Evolutionary conservation across 2,797 vertebrate species (phyloP), one percentile per base, ranked within the genome.

Genomic region (Ctenosaura bakeri): DNA sequence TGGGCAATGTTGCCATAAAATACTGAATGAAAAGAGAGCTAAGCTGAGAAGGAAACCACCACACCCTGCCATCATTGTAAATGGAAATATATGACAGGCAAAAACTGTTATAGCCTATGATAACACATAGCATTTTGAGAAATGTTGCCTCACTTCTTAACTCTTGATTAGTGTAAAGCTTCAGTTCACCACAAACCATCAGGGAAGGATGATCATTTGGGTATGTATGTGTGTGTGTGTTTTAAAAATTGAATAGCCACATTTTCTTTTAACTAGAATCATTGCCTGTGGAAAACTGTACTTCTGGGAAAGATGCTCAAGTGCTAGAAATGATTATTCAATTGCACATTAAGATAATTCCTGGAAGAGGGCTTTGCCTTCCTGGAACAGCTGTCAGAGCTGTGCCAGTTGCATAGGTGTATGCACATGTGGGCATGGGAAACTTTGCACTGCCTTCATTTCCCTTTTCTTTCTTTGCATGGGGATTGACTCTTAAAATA

Each of bases 331-430:
- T 94, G 94, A 95, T 94, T 93, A 97, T 95, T 97, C 95, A 96
- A 96, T 96, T 96, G 95, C 91, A 92, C 95, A 96, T 97, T 97
- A 96, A 92, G 94, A 90, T 95, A 95, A 96, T 96, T 97, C 94
- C 95, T 96, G 94, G 94, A 97, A 96, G 92, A 85, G 94, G 92
- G 77, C 92, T 93, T 93, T 90, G 77, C 91, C 80, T 95, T 92
- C 96, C 93, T 96, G 93, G 92, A 96, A 96, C 91, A 94, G 89
- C 86, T 94, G 91, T 94, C 92, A 90, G 6, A 0, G 90, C 87
- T 85, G 85, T 95, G 92, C 93, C 94, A 88, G 59, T 85, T 76
- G 0, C 12, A 92, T 86, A 95, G 91, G 94, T 94, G 88, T 82
- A 90, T 90, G 94, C 87, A 79, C 83, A 93, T 91, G 94, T 81